Base-by-base conservation (phyloP, 37 sponge, comb jelly and placozoan species). In the Hexactinellida sp. region DNA sequence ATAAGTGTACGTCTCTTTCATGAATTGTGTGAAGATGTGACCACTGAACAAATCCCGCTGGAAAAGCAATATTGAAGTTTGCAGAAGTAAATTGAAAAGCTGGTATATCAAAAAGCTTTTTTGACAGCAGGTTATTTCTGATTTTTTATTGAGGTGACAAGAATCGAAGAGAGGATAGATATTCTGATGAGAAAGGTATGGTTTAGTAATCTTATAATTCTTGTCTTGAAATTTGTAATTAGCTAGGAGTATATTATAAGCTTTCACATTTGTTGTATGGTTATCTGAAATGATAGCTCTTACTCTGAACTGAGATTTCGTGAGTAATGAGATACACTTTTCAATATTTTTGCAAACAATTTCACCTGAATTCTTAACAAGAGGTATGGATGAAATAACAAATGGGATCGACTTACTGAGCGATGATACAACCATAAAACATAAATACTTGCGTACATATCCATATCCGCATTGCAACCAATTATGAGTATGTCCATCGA, bases 1-100 rank as follows among this genome's bases (percentile, higher is more conserved):
- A 63, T 63, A 63, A 63, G 34, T n/a, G n/a, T 63, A 63, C 3
- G 76, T 63, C 76, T 63, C 30, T 63, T n/a, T 63, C 76, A n/a
- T 63, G 76, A 28, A 63, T 63, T 32, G 25, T 63, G 30, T 28
- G 76, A 28, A 63, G 30, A 63, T 63, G 76, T 3, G 76, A 63
- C 76, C 76, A 63, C 34, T n/a, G 76, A 25, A 63, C 76, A 32
- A 63, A 32, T 63, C 76, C 76, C 30, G 76, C n/a, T 63, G 3
- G 76, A 63, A 63, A 63, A n/a, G 25, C 3, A 28, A 63, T 63
- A 63, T 63, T 63, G 30, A 63, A 25, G 13, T 63, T 63, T 63
- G 5, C 76, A 63, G 76, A 63, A 7, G 34, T 25, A 63, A 63
- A 63, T 47, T 16, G n/a, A n/a, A 63, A 63, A n/a, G 76, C 21